phyloP scores from a whole-genome alignment of 2,888 invertebrate species.

The Eupeodes luniger region DNA sequence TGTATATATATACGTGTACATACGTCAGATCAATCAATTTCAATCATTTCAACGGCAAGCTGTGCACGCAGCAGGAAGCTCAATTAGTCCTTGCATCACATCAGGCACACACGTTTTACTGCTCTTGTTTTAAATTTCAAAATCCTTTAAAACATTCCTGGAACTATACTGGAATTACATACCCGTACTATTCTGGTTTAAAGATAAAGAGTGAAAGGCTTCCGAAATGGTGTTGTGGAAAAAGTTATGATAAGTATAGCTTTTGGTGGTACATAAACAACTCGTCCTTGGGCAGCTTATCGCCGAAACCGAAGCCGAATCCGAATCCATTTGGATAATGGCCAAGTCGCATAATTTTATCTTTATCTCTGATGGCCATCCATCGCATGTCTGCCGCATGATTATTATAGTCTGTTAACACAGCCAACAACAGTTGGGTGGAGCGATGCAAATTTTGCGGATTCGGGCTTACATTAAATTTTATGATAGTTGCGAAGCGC shows the following conservation, averaged over 20 bases:
- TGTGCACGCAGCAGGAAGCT: slow-evolving; percentile 35
- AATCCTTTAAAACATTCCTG: slow-evolving; percentile 1
- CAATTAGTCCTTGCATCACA: slow-evolving; percentile 55
- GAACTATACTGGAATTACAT: too few relatives aligned
- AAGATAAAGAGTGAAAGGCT: slow-evolving; percentile 39
- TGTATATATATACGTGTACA: too few relatives aligned
- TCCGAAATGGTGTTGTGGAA: slow-evolving; percentile 20
- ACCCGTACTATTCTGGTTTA: neutral
- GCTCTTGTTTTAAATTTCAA: slow-evolving; percentile 23
- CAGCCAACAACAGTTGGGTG: slow-evolving; percentile 30
- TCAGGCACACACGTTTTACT: neutral
- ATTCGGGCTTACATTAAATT: slow-evolving; percentile 34
- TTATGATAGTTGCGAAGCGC: slow-evolving; percentile 36
- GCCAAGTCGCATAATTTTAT: slow-evolving; percentile 62
- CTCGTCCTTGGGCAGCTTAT: slow-evolving; percentile 40
- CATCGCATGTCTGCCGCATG: slow-evolving; percentile 46
- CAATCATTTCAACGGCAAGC: slow-evolving; percentile 53
- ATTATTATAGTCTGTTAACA: slow-evolving; percentile 58
- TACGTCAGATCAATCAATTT: slow-evolving; percentile 66
- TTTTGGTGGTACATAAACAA: neutral
- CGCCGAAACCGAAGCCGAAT: slow-evolving; percentile 25
- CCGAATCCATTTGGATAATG: slow-evolving; percentile 50
- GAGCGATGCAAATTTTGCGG: slow-evolving; percentile 18
- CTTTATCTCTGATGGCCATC: slow-evolving; percentile 35
- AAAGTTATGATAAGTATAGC: slow-evolving; percentile 30